Conservation (phyloP, 2,888 invertebrate genomes). For the Himalopsyche tibetana region DNA sequence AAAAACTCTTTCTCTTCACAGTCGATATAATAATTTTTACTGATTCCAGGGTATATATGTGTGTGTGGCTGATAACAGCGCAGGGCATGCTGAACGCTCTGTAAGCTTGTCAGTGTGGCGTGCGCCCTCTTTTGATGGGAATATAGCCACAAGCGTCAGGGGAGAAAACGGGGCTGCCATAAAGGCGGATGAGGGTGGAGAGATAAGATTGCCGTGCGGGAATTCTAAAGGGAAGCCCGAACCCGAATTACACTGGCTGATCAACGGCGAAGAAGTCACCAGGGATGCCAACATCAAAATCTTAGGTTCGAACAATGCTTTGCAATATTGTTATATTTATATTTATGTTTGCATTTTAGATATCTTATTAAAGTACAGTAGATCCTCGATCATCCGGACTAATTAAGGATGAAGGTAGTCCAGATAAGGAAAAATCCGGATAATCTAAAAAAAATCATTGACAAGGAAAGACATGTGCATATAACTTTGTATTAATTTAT, state of each 20-base stretch:
- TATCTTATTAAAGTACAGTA: no score
- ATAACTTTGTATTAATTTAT: no score
- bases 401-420: no score
- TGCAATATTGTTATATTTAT: no score
- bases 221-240: slow-evolving; percentile 83
- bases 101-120: slow-evolving; percentile 73
- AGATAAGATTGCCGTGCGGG: slow-evolving; percentile 76
- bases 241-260: slow-evolving; percentile 88
- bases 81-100: slow-evolving; percentile 77
- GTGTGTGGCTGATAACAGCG: slow-evolving; percentile 82
- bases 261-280: slow-evolving; percentile 86
- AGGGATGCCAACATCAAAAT: slow-evolving; percentile 76
- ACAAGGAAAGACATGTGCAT: no score
- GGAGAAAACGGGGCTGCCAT: slow-evolving; percentile 25
- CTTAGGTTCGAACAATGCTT: slow-evolving; percentile 44
- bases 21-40: not conserved
- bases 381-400: no score
- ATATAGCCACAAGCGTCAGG: not conserved
- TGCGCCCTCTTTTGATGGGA: not conserved
- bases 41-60: slow-evolving; percentile 84
- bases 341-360: no score
- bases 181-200: slow-evolving; percentile 70
- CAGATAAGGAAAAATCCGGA: no score
- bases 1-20: not conserved
- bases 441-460: no score